These are phyloP conservation scores for Tenualosa ilisha DNA, from an alignment of 2,797 vertebrate species.

Conservation along the genomic window DNA sequence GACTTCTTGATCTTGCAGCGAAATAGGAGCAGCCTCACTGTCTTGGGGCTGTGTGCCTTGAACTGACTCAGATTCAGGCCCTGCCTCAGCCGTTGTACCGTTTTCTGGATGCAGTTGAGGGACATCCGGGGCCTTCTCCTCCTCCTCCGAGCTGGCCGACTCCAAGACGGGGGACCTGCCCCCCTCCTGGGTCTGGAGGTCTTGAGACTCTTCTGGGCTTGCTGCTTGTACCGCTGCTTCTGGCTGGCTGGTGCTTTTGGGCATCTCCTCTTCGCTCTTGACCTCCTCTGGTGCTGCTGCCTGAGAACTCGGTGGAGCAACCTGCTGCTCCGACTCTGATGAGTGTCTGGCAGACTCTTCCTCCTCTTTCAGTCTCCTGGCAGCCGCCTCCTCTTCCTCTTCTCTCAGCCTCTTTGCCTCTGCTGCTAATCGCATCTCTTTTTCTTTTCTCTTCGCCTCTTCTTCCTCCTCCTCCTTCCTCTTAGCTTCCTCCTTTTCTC, in stretches of 20 bases:
- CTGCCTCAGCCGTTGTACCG: constrained; percentile 65
- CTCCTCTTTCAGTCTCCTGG: constrained; percentile 21
- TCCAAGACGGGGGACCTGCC: not conserved
- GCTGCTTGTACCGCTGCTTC: constrained; percentile 23
- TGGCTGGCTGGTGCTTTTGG: constrained; percentile 26
- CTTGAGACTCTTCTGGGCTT: constrained; percentile 28
- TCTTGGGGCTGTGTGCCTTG: constrained; percentile 23
- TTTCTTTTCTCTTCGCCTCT: constrained; percentile 31
- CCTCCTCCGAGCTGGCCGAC: not conserved
- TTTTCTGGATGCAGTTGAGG: constrained; percentile 26
- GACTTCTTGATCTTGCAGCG: not conserved
- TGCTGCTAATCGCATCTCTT: not conserved
- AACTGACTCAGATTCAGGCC: constrained; percentile 54
- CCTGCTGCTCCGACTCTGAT: constrained; percentile 38
- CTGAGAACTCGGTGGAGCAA: constrained; percentile 31
- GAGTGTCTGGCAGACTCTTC: constrained; percentile 59
- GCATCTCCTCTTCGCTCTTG: not conserved
- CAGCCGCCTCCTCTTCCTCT: not conserved
- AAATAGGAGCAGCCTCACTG: not conserved
- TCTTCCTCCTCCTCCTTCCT: constrained; percentile 51
- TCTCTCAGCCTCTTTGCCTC: constrained; percentile 31
- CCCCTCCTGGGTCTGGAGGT: constrained; percentile 43
- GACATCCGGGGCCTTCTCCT: constrained; percentile 43
- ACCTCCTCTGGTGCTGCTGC: not conserved
- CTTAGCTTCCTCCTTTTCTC: not conserved